Conservation (phyloP, 1,140 invertebrate genomes). For the Halesus radiatus region DNA sequence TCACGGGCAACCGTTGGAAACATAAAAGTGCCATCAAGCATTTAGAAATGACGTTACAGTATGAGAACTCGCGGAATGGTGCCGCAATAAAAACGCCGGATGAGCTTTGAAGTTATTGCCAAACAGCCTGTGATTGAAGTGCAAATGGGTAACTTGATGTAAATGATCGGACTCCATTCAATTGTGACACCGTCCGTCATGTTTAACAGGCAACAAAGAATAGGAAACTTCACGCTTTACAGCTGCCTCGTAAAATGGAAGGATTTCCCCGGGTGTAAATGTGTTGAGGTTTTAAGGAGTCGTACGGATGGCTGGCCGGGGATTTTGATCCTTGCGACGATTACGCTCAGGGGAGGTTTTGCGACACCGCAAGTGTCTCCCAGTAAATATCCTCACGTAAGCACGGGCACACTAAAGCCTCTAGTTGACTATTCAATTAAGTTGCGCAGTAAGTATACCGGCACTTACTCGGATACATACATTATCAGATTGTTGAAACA, state of each 20-base stretch:
- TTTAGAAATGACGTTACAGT: no score
- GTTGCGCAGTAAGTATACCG: not conserved
- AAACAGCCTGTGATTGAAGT: not conserved
- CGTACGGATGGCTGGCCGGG: not conserved
- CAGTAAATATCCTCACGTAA: constrained; percentile 16
- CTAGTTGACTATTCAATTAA: constrained; percentile 34
- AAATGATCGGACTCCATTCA: constrained; percentile 2
- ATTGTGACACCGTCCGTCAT: not conserved
- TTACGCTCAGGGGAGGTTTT: constrained; percentile 29
- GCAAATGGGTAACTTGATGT: not conserved
- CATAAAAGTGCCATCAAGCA: no score
- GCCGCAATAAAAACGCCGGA: not conserved
- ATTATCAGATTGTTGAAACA: no score
- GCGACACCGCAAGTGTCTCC: not conserved
- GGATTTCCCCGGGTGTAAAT: not conserved
- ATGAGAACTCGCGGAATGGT: no score
- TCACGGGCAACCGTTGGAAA: no score
- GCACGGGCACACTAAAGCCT: not conserved
- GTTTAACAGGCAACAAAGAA: not conserved
- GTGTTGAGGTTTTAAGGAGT: constrained; percentile 20
- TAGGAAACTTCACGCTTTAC: not conserved
- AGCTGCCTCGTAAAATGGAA: not conserved
- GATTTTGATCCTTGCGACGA: constrained; percentile 4
- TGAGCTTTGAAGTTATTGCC: not conserved
- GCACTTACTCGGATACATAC: no score